phyloP scores from a whole-genome alignment of 2,888 invertebrate genomes.

The Drosophila paramelanica region DNA sequence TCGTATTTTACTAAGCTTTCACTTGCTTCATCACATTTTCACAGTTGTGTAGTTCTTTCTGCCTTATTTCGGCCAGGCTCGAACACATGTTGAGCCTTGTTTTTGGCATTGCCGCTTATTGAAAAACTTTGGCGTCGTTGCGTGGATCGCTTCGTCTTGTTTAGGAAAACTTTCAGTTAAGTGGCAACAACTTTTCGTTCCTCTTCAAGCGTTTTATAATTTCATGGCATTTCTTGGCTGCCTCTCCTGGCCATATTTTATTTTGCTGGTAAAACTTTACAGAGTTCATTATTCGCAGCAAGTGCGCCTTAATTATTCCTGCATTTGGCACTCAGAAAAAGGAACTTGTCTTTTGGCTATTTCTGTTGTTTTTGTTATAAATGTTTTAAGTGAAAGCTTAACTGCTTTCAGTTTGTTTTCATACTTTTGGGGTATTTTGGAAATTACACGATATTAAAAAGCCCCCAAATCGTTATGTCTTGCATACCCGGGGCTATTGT shows the following conservation, averaged over 20 bases:
- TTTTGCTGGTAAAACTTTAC: constrained; percentile 46
- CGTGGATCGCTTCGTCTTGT: constrained; percentile 26
- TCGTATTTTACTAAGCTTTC: constrained; percentile 18
- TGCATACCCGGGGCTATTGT: neutral
- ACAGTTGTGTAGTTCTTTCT: constrained; percentile 35
- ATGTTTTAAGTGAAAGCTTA: constrained; percentile 16
- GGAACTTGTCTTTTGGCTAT: constrained; percentile 35
- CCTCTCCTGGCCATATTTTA: constrained; percentile 34
- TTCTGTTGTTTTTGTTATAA: constrained; percentile 5
- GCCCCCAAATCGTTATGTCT: neutral
- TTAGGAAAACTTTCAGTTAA: constrained; percentile 43
- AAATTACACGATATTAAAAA: constrained; percentile 19
- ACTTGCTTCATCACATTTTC: constrained; percentile 33
- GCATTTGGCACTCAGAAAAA: constrained; percentile 33
- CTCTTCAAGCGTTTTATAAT: constrained; percentile 38
- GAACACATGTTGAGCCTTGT: constrained; percentile 56
- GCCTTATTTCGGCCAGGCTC: constrained; percentile 2
- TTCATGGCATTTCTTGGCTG: constrained; percentile 33
- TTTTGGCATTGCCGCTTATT: constrained; percentile 52
- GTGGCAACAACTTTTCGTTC: constrained; percentile 42
- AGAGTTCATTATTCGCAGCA: constrained; percentile 47
- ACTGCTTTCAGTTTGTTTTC: constrained; percentile 21
- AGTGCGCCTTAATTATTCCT: constrained; percentile 47
- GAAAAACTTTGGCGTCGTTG: constrained; percentile 50
- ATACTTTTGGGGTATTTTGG: constrained; percentile 10